Evolutionary conservation across 37 sponge, comb jelly and placozoan genomes (phyloP).

Genomic region (Oscarella lobularis): DNA sequence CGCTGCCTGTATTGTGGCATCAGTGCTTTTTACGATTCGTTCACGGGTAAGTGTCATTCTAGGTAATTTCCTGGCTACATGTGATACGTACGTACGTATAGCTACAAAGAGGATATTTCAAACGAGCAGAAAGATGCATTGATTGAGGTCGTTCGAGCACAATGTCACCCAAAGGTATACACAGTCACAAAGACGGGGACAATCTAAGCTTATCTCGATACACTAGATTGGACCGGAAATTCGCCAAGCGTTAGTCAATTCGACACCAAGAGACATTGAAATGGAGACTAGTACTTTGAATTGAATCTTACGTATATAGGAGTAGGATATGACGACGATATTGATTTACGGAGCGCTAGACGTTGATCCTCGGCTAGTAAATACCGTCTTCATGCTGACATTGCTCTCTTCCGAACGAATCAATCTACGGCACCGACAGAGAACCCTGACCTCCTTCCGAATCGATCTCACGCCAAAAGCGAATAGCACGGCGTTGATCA

Average conservation of each 20-base stretch:
- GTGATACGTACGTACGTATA: neutral
- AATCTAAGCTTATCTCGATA: too few species aligned
- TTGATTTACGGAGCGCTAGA: too few species aligned
- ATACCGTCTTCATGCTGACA: too few species aligned
- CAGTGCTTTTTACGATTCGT: slow-evolving; percentile 83
- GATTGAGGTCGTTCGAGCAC: slow-evolving; percentile 53
- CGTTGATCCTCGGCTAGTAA: too few species aligned
- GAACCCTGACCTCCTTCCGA: neutral
- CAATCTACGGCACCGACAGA: neutral
- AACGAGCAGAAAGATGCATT: slow-evolving; percentile 84
- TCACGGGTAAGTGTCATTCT: slow-evolving; percentile 21
- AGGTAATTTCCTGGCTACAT: neutral
- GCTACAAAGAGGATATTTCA: slow-evolving; percentile 89
- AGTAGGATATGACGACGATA: too few species aligned
- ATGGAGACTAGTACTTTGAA: too few species aligned
- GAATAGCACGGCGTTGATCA: neutral
- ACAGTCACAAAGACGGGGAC: neutral
- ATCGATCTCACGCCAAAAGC: neutral
- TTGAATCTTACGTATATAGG: too few species aligned
- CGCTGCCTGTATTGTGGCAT: slow-evolving; percentile 93
- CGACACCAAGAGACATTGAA: slow-evolving; percentile 31
- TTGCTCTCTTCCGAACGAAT: too few species aligned
- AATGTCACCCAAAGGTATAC: slow-evolving; percentile 26
- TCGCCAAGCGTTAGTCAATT: slow-evolving; percentile 61
- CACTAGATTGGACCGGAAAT: slow-evolving; percentile 54